phyloP scores from a whole-genome alignment of 2,113 vertebrate species.

The Carlito syrichta region DNA sequence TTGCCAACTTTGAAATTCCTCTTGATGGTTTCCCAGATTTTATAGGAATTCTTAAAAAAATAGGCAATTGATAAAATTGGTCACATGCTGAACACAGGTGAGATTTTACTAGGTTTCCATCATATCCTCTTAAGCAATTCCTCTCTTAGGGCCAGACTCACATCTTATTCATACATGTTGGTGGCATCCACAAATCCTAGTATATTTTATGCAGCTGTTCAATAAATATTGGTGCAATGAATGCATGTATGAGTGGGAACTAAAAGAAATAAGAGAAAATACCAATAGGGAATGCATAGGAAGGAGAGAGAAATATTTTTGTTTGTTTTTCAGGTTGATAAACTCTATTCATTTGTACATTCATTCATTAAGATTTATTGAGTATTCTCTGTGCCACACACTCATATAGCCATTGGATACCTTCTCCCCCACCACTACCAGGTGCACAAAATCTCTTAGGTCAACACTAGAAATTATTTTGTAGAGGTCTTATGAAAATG shows the following conservation, averaged over 20 bases:
- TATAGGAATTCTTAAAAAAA: neutral
- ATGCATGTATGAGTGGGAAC: neutral
- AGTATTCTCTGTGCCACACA: neutral
- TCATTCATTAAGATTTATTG: neutral
- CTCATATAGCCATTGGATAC: neutral
- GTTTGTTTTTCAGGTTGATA: neutral
- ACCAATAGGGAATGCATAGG: neutral
- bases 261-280: neutral
- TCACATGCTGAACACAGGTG: neutral
- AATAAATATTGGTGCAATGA: neutral
- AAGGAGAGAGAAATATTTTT: neutral
- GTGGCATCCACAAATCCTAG: neutral
- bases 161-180: neutral
- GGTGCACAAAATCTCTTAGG: neutral
- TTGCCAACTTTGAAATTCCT: constrained; percentile 48
- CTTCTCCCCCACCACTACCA: neutral
- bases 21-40: constrained; percentile 24
- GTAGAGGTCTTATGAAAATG: neutral
- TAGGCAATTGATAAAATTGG: neutral
- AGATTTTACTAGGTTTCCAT: neutral
- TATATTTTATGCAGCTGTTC: neutral
- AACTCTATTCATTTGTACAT: neutral
- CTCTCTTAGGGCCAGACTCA: neutral
- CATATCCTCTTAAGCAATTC: neutral
- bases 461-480: neutral